These are phyloP conservation scores for Clarias fuscus DNA, from an alignment of 2,797 vertebrate species.

Conservation along the genomic window DNA sequence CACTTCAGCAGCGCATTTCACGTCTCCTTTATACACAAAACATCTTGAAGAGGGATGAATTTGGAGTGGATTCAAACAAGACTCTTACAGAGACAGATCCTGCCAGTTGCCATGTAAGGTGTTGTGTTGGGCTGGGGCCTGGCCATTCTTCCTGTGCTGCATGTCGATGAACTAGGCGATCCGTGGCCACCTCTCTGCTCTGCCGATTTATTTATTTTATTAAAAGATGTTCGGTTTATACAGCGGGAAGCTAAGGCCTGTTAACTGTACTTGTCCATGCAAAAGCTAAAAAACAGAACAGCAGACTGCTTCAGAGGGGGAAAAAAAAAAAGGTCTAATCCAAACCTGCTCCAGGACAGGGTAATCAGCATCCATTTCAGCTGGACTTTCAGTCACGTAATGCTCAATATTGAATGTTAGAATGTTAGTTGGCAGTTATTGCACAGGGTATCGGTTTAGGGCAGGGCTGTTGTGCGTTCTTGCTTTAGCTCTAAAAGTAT, in stretches of 20 bases:
- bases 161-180: neutral
- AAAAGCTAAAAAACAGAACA: conserved; percentile 7
- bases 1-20: neutral
- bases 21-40: conserved; percentile 11
- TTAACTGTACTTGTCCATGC: conserved; percentile 25
- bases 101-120: conserved; percentile 50
- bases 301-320: conserved; percentile 1
- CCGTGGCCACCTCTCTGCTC: neutral
- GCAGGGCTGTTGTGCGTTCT: conserved; percentile 5
- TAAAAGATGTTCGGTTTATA: conserved; percentile 31
- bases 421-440: conserved; percentile 17
- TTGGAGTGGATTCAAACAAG: conserved; percentile 58
- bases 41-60: conserved; percentile 47
- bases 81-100: conserved; percentile 53
- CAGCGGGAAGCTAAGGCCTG: conserved; percentile 24
- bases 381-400: neutral
- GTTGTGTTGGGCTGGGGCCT: conserved; percentile 20
- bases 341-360: conserved; percentile 6
- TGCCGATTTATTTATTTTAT: conserved; percentile 37
- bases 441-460: conserved; percentile 33
- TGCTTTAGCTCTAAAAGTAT: conserved; percentile 13
- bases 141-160: conserved; percentile 19
- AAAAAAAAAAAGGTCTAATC: neutral
- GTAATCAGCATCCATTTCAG: conserved; percentile 23
- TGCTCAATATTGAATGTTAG: conserved; percentile 15